These are phyloP conservation scores for Chloroceryle amazona DNA, from an alignment of 2,797 vertebrate species.

Conservation along the genomic window DNA sequence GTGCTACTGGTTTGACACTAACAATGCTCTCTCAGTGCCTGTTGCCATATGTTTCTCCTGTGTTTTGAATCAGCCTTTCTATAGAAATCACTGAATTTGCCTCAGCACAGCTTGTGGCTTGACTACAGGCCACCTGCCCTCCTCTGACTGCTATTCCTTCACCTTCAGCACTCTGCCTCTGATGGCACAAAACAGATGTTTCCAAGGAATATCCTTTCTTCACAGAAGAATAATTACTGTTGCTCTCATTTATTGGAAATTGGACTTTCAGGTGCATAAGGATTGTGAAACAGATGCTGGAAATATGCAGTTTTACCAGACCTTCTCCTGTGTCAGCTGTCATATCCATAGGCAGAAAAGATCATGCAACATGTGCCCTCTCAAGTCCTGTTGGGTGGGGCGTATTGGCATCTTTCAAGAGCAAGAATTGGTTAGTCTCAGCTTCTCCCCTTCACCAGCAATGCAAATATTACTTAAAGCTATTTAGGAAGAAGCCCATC, in stretches of 20 bases:
- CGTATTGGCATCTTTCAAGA: neutral
- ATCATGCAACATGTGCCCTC: neutral
- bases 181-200: neutral
- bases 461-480: slow-evolving; percentile 3
- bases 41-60: neutral
- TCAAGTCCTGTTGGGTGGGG: neutral
- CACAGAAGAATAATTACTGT: neutral
- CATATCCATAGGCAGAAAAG: neutral
- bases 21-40: neutral
- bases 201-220: neutral
- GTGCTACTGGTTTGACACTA: neutral
- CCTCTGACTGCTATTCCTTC: neutral
- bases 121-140: neutral
- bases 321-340: neutral
- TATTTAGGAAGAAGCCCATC: slow-evolving; percentile 6
- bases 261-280: neutral
- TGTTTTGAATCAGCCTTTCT: neutral
- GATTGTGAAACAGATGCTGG: neutral
- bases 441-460: neutral
- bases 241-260: neutral
- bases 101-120: neutral
- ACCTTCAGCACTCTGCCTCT: neutral
- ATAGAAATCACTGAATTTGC: neutral
- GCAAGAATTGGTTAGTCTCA: neutral
- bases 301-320: neutral